Conservation (phyloP, 2,888 invertebrate genomes). For the Petrolisthes cinctipes region DNA sequence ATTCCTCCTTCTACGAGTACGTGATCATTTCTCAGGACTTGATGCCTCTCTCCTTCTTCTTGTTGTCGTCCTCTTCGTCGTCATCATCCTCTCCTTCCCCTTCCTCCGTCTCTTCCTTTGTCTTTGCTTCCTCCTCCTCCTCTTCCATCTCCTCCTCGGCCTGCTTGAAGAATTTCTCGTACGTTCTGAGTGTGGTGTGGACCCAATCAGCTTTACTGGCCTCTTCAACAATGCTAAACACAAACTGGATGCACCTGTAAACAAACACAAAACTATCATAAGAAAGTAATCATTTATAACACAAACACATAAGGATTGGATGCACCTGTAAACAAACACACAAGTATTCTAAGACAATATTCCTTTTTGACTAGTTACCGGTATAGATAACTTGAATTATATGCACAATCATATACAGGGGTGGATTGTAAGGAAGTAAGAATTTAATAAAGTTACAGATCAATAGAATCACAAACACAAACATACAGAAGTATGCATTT, state of each 20-base stretch:
- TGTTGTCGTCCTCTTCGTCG: slow-evolving; percentile 43
- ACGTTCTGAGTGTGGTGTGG: slow-evolving; percentile 48
- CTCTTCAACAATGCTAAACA: slow-evolving; percentile 64
- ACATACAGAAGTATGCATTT: not conserved
- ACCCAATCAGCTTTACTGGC: slow-evolving; percentile 63
- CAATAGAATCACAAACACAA: not conserved
- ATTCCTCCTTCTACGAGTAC: slow-evolving; percentile 24
- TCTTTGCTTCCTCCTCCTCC: slow-evolving; percentile 40
- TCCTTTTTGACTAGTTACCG: no score
- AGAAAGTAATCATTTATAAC: not conserved
- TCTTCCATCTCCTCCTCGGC: slow-evolving; percentile 51
- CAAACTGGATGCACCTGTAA: slow-evolving; percentile 64
- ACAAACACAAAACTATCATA: not conserved
- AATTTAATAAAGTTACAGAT: no score
- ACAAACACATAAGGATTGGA: slow-evolving; percentile 39
- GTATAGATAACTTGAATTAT: no score
- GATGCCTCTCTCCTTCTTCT: slow-evolving; percentile 1
- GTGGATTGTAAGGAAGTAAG: no score
- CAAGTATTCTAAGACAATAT: no score
- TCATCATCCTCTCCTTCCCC: slow-evolving; percentile 45
- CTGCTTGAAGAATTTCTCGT: slow-evolving; percentile 60
- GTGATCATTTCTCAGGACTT: not conserved
- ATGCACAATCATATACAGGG: no score
- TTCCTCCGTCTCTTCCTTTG: slow-evolving; percentile 40
- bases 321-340: not conserved